Evolutionary conservation across 1,140 invertebrate species (phyloP).

Genomic region (Bathynomus jamesi): DNA sequence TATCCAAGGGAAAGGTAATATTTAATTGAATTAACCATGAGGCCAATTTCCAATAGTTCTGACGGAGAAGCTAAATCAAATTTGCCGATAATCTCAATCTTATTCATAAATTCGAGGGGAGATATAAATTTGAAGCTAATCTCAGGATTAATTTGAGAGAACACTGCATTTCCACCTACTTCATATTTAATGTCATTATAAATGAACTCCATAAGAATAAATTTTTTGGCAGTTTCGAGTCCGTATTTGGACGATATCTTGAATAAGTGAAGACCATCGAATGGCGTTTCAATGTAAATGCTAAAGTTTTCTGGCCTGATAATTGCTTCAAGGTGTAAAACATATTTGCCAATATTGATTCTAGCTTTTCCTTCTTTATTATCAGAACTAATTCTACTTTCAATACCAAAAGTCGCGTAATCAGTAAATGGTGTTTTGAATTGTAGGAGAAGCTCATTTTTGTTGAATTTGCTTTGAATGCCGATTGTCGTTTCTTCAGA

Average conservation of each 20-base stretch:
- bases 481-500: background rate
- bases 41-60: background rate
- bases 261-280: constrained; percentile 6
- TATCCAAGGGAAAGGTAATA: constrained; percentile 12
- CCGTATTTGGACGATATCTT: constrained; percentile 7
- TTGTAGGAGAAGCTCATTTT: background rate
- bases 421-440: constrained; percentile 24
- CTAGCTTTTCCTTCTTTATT: constrained; percentile 4
- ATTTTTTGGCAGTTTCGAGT: background rate
- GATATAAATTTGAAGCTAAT: constrained; percentile 10
- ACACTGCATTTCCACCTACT: background rate
- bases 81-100: constrained; percentile 7
- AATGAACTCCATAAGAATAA: background rate
- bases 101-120: background rate
- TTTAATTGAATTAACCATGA: background rate
- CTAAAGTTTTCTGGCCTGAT: constrained; percentile 8
- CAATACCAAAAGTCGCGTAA: constrained; percentile 3
- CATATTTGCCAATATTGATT: constrained; percentile 16
- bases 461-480: background rate
- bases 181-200: background rate
- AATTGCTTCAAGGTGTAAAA: constrained; percentile 1
- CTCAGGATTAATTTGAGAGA: background rate
- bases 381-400: constrained; percentile 12
- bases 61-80: constrained; percentile 8
- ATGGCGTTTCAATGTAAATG: constrained; percentile 23